phyloP scores from a whole-genome alignment of 2,797 vertebrate species.

The Anguilla pacifica region DNA sequence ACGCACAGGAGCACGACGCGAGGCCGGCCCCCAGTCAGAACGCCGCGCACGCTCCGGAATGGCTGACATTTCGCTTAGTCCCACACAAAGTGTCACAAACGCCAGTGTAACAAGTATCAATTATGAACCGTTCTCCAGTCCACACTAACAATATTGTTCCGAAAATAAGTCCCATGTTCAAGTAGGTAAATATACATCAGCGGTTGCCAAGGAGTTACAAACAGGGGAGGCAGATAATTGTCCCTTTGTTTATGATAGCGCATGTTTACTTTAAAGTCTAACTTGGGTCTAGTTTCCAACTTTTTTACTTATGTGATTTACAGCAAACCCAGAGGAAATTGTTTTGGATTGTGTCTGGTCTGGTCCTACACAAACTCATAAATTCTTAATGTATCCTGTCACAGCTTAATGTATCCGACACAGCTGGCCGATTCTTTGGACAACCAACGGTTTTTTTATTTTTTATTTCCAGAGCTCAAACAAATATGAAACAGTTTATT shows the following conservation, averaged over 20 bases:
- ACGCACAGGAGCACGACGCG: not conserved
- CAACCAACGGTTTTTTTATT: no score
- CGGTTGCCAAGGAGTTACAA: not conserved
- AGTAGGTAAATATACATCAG: not conserved
- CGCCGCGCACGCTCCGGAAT: not conserved
- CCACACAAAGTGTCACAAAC: not conserved
- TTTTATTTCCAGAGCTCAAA: no score
- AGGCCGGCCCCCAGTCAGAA: not conserved
- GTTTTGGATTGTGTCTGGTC: not conserved
- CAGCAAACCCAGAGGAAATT: not conserved
- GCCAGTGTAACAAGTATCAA: not conserved
- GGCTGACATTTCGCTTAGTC: not conserved
- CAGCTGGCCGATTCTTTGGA: no score
- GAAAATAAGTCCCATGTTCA: not conserved
- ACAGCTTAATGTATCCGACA: no score
- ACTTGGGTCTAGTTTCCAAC: not conserved
- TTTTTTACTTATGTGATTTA: not conserved
- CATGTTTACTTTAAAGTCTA: not conserved
- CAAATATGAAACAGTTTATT: no score
- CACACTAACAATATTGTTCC: not conserved
- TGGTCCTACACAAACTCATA: not conserved
- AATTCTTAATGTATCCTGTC: not conserved
- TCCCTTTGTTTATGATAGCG: not conserved
- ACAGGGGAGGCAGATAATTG: not conserved
- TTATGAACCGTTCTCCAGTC: not conserved